Evolutionary conservation across 2,797 vertebrate species (phyloP), one percentile per base, ranked within the genome.

Genomic region (Antrozous pallidus): DNA sequence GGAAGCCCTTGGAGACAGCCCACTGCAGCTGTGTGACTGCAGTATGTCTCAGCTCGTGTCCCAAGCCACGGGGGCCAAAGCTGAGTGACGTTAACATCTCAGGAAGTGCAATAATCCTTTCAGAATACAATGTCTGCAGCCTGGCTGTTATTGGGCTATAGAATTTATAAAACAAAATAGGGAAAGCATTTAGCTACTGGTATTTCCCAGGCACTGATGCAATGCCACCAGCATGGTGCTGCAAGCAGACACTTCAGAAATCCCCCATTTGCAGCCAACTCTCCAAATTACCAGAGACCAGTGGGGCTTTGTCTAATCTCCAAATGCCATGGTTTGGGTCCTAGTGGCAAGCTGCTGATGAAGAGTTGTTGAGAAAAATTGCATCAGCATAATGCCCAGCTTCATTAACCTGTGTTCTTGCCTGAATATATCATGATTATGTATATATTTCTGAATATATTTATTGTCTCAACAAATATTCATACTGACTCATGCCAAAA

Each of bases 81-180:
- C 96, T 81, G 95, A 95, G 86, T 22, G 92, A 93, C 94, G 97
- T 94, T 61, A 92, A 92, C 94, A 93, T 97, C 93, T 87, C 93
- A 70, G 92, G 83, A 96, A 92, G 86, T 84, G 88, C 83, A 96
- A 75, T 93, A 96, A 97, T 93, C 90, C 92, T 96, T 96, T 95
- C 85, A 91, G 85, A 94, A 92, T 73, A 87, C 75, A 91, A 75
- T 78, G 93, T 95, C 96, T 92, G 97, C 88, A 95, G 96, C 73
- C 71, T 73, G 71, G 47, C 83, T 93, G 90, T 92, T 93, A 73
- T 56, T 49, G 42, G 95, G 88, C 86, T 95, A 95, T 94, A 92
- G 90, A 95, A 95, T 96, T 95, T 89, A 92, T 94, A 95, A 95
- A 95, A 95, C 74, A 93, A 95, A 94, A 92, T 56, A 89, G 92